These are phyloP conservation scores for Miichthys miiuy DNA, from an alignment of 2,797 vertebrate species.

Conservation along the genomic window DNA sequence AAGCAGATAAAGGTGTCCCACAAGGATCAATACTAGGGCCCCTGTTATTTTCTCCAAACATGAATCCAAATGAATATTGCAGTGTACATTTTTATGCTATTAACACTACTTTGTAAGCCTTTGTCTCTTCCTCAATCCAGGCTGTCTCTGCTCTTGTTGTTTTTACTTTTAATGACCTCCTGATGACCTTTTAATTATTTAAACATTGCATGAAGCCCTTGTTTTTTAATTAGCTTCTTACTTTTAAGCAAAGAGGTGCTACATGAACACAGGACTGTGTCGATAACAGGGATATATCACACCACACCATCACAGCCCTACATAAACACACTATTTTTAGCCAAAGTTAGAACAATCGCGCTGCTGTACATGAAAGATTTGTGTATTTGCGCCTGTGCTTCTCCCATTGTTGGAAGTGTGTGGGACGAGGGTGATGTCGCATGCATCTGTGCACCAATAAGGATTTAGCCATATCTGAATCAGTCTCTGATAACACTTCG, in stretches of 20 bases:
- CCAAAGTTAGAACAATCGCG: background rate
- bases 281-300: too few species aligned
- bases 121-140: background rate
- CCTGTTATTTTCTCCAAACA: background rate
- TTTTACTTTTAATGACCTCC: background rate
- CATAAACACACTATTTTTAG: background rate
- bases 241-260: background rate
- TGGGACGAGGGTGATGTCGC: background rate
- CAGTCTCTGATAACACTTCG: background rate
- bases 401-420: background rate
- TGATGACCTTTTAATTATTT: background rate
- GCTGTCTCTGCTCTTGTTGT: background rate
- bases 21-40: background rate
- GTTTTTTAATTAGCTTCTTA: background rate
- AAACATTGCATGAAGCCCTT: background rate
- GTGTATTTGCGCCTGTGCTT: too few species aligned
- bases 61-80: background rate
- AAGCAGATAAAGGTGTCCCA: background rate
- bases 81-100: background rate
- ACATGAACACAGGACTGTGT: background rate
- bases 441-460: background rate
- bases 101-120: background rate
- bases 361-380: background rate
- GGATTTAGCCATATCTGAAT: background rate
- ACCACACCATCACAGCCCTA: too few species aligned